These are phyloP conservation scores for Dendronephthya gigantea DNA, from an alignment of 64 coral and sea anemone genomes.

Conservation along the genomic window DNA sequence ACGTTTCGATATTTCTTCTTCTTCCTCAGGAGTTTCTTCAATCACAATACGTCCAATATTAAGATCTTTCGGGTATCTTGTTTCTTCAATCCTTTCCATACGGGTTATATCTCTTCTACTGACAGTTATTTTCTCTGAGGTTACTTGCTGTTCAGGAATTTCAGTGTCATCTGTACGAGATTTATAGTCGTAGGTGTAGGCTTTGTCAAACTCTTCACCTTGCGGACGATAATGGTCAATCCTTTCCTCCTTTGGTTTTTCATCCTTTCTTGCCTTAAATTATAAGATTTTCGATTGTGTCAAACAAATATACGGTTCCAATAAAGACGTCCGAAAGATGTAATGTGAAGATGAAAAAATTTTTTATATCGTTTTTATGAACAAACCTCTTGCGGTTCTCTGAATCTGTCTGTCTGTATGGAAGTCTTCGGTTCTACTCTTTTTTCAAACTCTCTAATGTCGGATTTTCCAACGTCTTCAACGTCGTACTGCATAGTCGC, in stretches of 20 bases:
- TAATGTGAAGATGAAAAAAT: too few relatives aligned
- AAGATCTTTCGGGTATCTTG: not conserved
- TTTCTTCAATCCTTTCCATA: not conserved
- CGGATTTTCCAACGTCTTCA: not conserved
- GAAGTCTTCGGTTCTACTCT: not conserved
- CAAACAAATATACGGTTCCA: too few relatives aligned
- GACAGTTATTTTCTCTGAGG: not conserved
- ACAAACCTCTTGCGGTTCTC: not conserved
- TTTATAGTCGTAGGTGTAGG: not conserved
- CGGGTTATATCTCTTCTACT: not conserved
- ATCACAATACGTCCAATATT: constrained; percentile 16
- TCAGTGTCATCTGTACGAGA: not conserved
- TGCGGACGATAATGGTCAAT: not conserved
- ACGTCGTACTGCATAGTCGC: not conserved
- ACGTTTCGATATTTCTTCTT: not conserved
- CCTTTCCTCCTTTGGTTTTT: not conserved
- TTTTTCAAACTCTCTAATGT: not conserved
- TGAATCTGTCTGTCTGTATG: not conserved
- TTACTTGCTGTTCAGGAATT: not conserved
- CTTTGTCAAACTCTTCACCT: constrained; percentile 3
- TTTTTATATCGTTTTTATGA: not conserved
- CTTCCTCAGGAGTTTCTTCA: not conserved
- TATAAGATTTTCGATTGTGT: not conserved
- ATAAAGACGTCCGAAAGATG: too few relatives aligned
- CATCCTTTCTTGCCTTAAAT: not conserved